Evolutionary conservation across 2,888 invertebrate genomes (phyloP), one percentile per base, ranked within the genome.

Genomic region (Scaptomyza caliginosa): DNA sequence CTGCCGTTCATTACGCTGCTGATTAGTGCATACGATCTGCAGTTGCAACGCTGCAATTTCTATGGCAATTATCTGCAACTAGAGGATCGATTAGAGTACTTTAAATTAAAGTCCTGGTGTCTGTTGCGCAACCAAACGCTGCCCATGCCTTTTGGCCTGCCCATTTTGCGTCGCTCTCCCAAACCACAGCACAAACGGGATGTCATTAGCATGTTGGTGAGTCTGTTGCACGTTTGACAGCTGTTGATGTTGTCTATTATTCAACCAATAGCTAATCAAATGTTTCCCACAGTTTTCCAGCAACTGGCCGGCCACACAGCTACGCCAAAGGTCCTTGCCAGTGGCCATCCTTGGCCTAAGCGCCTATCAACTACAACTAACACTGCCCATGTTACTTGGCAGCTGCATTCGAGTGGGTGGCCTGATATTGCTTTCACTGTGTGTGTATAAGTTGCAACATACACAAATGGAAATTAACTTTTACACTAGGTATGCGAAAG

Each of bases 131-230:
- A 71, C 4, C 64, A 77, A 36, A 68, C 68, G 2, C 30, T 71
- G 40, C 65, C 62, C 4, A 59, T 58, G 45, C 74, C 84, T 32
- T 79, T 83, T 17, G 77, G 71, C 1, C 51, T 80, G 34, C 74
- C 81, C 6, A 26, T 83, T 0, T 16, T 76, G 34, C 55, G 60
- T 5, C 28, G 17, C 17, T 36, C 43, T 2, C 19, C 42, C 1
- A 39, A 26, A 13, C n/a, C 50, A 0, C 42, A 21, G 40, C 43
- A 42, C 28, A 72, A 77, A 13, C 52, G 54, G 13, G 81, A 84
- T 43, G 43, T 72, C 10, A 65, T 79, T 4, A 72, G 50, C 16
- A 45, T 70, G 58, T 39, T 79, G 81, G 79, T 80, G 7, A 59
- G 71, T 74, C 5, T 10, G 13, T 17, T n/a, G 8, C 7, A 10